Percentiles rank a stretch among this genome's conserved stretches.
phyloP scores from a whole-genome alignment of 2,797 vertebrate genomes.

The Paguma larvata region DNA sequence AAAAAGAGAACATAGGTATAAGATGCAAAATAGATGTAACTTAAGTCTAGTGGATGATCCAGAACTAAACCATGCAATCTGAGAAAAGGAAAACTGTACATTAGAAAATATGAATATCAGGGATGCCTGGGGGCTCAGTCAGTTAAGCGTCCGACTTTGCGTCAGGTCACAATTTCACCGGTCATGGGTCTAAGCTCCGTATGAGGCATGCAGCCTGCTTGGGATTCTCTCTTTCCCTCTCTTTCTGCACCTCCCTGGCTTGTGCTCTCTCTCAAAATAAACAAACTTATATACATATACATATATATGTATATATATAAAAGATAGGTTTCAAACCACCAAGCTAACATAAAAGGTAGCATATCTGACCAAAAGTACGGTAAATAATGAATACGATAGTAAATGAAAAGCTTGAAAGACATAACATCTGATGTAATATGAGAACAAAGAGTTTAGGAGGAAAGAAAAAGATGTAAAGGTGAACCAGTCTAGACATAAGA shows the following conservation, averaged over 20 bases:
- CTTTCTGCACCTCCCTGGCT: too few species aligned
- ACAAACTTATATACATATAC: too few species aligned
- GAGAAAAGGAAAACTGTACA: constrained; percentile 20
- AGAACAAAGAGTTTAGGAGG: neutral
- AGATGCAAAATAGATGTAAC: neutral
- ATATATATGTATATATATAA: too few species aligned
- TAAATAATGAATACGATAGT: neutral
- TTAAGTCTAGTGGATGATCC: neutral
- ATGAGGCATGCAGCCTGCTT: too few species aligned
- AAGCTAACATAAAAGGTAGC: neutral
- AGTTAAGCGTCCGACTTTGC: too few species aligned
- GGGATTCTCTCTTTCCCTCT: too few species aligned
- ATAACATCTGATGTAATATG: neutral
- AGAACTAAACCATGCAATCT: constrained; percentile 11
- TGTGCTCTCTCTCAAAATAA: too few species aligned
- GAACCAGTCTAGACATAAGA: neutral
- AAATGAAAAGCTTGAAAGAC: constrained; percentile 49
- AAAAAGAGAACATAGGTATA: neutral
- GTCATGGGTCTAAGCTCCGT: too few species aligned
- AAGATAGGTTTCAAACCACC: constrained; percentile 2
- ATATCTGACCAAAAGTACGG: neutral
- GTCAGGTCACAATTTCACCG: too few species aligned
- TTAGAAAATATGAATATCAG: neutral
- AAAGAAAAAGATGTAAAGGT: neutral
- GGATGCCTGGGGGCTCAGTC: too few species aligned